phyloP scores from a whole-genome alignment of 30 jellyfish, hydroid and myxozoan genomes.

The Turritopsis rubra region DNA sequence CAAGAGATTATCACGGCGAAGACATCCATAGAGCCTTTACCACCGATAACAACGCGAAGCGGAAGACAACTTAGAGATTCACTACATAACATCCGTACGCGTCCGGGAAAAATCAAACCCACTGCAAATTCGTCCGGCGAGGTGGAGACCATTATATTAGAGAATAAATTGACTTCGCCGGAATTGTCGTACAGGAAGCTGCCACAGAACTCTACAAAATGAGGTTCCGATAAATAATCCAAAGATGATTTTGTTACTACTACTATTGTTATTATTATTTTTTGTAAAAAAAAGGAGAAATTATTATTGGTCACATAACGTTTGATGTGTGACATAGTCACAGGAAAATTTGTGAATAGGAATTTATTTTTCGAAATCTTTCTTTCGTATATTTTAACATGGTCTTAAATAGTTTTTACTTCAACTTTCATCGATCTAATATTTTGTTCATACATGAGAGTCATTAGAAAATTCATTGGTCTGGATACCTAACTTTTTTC shows the following conservation, averaged over 20 bases:
- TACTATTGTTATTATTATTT: not conserved
- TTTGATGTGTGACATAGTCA: not conserved
- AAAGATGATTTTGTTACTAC: not conserved
- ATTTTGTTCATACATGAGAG: not conserved
- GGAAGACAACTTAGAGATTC: slow-evolving; percentile 41
- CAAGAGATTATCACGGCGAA: slow-evolving; percentile 28
- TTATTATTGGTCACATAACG: not conserved
- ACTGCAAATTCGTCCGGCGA: slow-evolving; percentile 33
- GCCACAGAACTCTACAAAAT: not conserved
- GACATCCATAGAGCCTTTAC: slow-evolving; percentile 63
- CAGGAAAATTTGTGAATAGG: not conserved
- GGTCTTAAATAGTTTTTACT: not conserved
- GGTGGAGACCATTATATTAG: slow-evolving; percentile 25
- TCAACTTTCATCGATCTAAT: not conserved
- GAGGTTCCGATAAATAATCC: not conserved
- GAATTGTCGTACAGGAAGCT: slow-evolving; percentile 10
- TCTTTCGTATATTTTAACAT: not conserved
- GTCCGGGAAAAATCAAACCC: slow-evolving; percentile 10
- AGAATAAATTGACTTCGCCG: slow-evolving; percentile 24
- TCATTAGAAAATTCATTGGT: not conserved
- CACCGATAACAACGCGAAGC: slow-evolving; percentile 72
- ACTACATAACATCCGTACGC: not conserved
- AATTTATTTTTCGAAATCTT: not conserved
- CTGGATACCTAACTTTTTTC: too few species aligned
- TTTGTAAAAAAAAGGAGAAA: not conserved